Evolutionary conservation across 1,140 invertebrate genomes (phyloP), one percentile per base, ranked within the genome.

Genomic region (Centruroides sculpturatus): DNA sequence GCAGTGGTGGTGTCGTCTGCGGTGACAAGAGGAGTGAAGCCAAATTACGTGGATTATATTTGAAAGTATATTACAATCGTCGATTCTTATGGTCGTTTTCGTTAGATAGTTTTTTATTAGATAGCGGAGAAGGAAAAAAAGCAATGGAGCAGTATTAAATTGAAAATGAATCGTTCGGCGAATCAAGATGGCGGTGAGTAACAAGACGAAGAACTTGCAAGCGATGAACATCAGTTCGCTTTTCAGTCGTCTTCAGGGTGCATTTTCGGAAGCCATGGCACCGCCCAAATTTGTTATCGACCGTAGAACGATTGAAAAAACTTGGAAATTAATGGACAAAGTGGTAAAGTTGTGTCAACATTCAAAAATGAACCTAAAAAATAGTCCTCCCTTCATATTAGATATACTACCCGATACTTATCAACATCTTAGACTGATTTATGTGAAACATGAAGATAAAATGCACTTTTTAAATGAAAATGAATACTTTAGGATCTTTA

Each of bases 381-480:
- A 99, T 75, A 97, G 92, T 67, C 97, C 97, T 36, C 97, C 97
- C 41, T 99, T 98, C 77, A 98, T 99, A 71, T 77, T 99, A 68
- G 96, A 99, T 77, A 99, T 99, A 75, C 77, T 99, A 68, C 96
- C 96, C 53, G 96, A 99, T 76, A 99, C 95, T 64, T 99, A 98
- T 80, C 93, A 98, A 76, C 84, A 95, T 70, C 78, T 99, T 67
- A 80, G 87, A 69, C 80, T 92, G 63, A 94, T 97, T 71, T 97
- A 91, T 77, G 88, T 84, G 5, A 96, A 95, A 76, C 92, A 98
- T 73, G 93, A 97, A 77, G 90, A 95, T 74, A 89, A 92, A 71
- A 86, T 98, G 81, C 82, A 86, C 68, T 69, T 77, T 36, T 79
- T 99, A 65, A 92, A 98, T 76, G 87, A 84, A 67, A 98, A 96